These are phyloP conservation scores for Coelopa frigida DNA, from an alignment of 1,140 invertebrate species.

Conservation along the genomic window DNA sequence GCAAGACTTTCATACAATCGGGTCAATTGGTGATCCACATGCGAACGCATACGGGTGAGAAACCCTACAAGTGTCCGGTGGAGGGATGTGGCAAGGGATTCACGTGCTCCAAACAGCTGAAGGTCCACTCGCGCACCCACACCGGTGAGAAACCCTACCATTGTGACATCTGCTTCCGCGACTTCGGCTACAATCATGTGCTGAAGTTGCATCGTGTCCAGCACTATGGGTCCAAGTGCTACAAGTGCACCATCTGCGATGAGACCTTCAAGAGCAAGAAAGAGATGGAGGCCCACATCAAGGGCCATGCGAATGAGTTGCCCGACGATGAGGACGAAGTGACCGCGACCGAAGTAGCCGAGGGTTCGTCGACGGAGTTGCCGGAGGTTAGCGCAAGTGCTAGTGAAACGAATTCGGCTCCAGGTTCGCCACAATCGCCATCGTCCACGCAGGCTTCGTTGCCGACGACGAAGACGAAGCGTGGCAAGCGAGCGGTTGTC, in stretches of 20 bases:
- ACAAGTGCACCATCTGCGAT: conserved; percentile 84
- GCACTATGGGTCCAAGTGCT: conserved; percentile 85
- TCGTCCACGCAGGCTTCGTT: neutral
- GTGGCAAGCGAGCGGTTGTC: conserved; percentile 13
- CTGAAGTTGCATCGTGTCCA: conserved; percentile 83
- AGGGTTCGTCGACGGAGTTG: too few species aligned
- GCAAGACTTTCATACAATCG: conserved; percentile 84
- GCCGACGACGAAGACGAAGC: conserved; percentile 21
- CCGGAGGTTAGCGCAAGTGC: conserved; percentile 11
- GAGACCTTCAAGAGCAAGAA: conserved; percentile 85
- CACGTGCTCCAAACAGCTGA: conserved; percentile 83
- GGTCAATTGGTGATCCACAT: conserved; percentile 80
- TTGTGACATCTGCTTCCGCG: conserved; percentile 54
- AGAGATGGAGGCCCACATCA: conserved; percentile 81
- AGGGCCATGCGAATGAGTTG: conserved; percentile 71
- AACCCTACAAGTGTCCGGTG: conserved; percentile 77
- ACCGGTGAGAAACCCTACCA: conserved; percentile 75
- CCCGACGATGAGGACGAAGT: conserved; percentile 41
- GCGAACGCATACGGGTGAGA: conserved; percentile 83
- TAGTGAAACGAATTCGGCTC: conserved; percentile 16
- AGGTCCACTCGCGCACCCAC: conserved; percentile 75
- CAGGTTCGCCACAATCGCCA: conserved; percentile 39
- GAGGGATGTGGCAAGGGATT: conserved; percentile 79
- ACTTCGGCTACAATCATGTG: conserved; percentile 81
- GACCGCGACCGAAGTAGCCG: conserved; percentile 34